Evolutionary conservation across 2,797 vertebrate genomes (phyloP), one percentile per base, ranked within the genome.

Genomic region (Diplodus puntazzo): DNA sequence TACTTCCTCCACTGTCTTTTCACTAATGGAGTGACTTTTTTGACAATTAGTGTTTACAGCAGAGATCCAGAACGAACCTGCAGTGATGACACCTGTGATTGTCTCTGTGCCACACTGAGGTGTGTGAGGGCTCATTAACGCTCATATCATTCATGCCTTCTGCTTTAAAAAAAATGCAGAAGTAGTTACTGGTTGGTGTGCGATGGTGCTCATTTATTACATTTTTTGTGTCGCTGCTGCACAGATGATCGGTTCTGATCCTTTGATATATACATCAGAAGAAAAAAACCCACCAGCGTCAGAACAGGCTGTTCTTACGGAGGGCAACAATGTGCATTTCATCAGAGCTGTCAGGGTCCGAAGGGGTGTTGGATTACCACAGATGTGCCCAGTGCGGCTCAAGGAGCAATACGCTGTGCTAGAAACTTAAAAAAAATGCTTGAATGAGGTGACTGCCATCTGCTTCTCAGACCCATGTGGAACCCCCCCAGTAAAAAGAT

Each of bases 391-490:
- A 65, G 70, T 13, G 20, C 20, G 17, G 2, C 50, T 73, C 52
- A 25, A 39, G 34, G 39, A 77, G 39, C 43, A 20, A 52, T 43
- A 16, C 75, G 42, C 69, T 20, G 60, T 25, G 57, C 23, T 43
- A 25, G 9, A 5, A 66, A 42, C 8, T 11, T 30, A 25, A 30
- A 30, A 3, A 50, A 46, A 79, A 34, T 69, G 46, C 30, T 48
- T 62, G 60, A 71, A 8, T 34, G 30, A 34, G 7, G 6, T 34
- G 50, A 58, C 60, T 66, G 74, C 75, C 86, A 58, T 61, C 69
- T 55, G 23, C 68, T 60, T 53, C 62, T 71, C 54, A 10, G 63
- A 23, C 73, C 75, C 30, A 21, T 23, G 77, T 71, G 79, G 69
- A 77, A 65, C 76, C 75, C 59, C 53, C 52, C 25, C 3, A 3